These are phyloP conservation scores for Onychorhynchus coronatus DNA, from an alignment of 2,113 vertebrate genomes.

Conservation along the genomic window DNA sequence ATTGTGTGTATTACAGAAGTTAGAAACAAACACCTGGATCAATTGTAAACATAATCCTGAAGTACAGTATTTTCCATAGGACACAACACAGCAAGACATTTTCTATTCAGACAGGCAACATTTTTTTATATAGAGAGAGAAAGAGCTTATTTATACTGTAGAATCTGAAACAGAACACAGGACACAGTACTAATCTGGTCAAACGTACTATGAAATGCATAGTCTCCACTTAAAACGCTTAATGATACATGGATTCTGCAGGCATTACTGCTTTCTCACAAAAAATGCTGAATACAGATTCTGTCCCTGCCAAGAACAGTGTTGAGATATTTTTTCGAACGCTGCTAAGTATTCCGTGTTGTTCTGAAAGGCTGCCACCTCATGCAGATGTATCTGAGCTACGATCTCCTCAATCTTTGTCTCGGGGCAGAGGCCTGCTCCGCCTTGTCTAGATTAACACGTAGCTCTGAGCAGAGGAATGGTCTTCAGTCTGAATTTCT, in stretches of 20 bases:
- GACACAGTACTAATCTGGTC: constrained; percentile 86
- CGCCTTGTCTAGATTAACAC: constrained; percentile 82
- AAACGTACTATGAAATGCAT: constrained; percentile 88
- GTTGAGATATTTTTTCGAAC: constrained; percentile 68
- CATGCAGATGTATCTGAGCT: constrained; percentile 81
- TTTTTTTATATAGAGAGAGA: constrained; percentile 72
- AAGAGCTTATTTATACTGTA: constrained; percentile 95
- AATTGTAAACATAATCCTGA: constrained; percentile 90
- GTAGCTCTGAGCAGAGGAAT: constrained; percentile 80
- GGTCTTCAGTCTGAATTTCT: constrained; percentile 78
- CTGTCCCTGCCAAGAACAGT: constrained; percentile 80
- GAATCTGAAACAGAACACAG: constrained; percentile 86
- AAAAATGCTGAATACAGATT: constrained; percentile 69
- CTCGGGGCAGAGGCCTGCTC: constrained; percentile 78
- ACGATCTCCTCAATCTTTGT: constrained; percentile 21
- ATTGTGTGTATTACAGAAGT: constrained; percentile 81
- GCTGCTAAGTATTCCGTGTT: constrained; percentile 66
- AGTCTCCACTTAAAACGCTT: constrained; percentile 80
- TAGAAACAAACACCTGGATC: constrained; percentile 85
- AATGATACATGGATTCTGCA: constrained; percentile 69
- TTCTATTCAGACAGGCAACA: constrained; percentile 85
- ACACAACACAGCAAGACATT: constrained; percentile 88
- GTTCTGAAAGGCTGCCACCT: constrained; percentile 80
- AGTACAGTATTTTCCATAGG: constrained; percentile 82
- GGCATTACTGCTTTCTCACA: constrained; percentile 76